Base-by-base conservation (phyloP, 2,797 vertebrate genomes). In the Nothura maculosa region DNA sequence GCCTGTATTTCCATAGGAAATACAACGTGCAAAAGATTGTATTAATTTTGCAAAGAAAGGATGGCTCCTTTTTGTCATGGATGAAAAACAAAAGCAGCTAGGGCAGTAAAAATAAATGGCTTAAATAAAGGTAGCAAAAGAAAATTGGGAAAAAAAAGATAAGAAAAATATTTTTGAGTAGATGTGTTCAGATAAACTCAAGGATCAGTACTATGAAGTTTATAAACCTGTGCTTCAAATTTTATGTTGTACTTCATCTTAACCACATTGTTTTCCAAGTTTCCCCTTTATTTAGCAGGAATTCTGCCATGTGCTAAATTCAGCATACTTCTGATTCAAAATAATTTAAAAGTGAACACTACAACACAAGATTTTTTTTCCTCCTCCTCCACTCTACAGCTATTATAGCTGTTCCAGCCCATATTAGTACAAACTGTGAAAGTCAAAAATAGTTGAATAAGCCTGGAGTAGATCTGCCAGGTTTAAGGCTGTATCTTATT, bases 271-370 rank as follows among this genome's bases (percentile, higher is more conserved):
- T 70, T 47, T 81, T 57, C 22, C 45, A 52, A 62, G 27, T 7
- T 42, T 73, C 28, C 6, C 47, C 30, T 61, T 81, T 40, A 22
- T 52, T 63, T 30, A 54, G 17, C 47, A 80, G 21, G 50, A 63
- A 42, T 5, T 61, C 7, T 24, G 12, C 1, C 34, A 52, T 58
- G 24, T 1, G 2, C 20, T 73, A 47, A 20, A 32, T 19, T 70
- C 64, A 27, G 11, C 38, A 27, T 91, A 24, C 43, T 89, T 48
- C 64, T 70, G 45, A 40, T 42, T 60, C 61, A 38, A 84, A 82
- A 74, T 60, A 58, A 68, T 91, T 84, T 74, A 47, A 80, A 60
- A 75, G 9, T 17, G 8, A 72, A 76, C 21, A 34, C 30, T 52
- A 6, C 4, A 55, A 24, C 13, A 76, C 32, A 61, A 63, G 5